Evolutionary conservation across 1,140 invertebrate species (phyloP).

Genomic region (Lithobius niger): DNA sequence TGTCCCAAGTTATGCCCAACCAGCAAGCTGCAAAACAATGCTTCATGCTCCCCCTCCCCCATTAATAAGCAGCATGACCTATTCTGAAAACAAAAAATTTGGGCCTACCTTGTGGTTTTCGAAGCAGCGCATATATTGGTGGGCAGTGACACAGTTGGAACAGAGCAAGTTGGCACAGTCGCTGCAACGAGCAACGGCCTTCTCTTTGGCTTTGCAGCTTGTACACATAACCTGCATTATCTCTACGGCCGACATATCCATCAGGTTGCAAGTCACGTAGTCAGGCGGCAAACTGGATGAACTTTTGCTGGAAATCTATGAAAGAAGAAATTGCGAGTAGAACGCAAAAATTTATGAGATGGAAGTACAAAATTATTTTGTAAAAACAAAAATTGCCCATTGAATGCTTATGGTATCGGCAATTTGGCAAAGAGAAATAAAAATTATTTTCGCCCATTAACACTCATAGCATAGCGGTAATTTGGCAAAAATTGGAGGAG

Average conservation of each 20-base stretch:
- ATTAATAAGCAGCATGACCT: too few relatives aligned
- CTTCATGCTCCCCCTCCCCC: too few relatives aligned
- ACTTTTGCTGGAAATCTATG: slow-evolving; percentile 35
- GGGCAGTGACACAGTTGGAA: slow-evolving; percentile 81
- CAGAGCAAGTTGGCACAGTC: slow-evolving; percentile 89
- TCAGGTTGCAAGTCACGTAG: slow-evolving; percentile 66
- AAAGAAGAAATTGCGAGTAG: slow-evolving; percentile 5
- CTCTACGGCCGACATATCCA: slow-evolving; percentile 68
- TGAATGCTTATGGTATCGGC: too few relatives aligned
- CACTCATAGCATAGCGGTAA: too few relatives aligned
- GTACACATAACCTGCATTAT: slow-evolving; percentile 62
- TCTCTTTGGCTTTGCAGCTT: slow-evolving; percentile 75
- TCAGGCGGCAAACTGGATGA: slow-evolving; percentile 59
- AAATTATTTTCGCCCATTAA: too few relatives aligned
- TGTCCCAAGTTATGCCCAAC: too few relatives aligned
- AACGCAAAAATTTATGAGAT: neutral
- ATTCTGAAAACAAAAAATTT: too few relatives aligned
- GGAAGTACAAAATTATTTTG: neutral
- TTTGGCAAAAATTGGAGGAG: too few relatives aligned
- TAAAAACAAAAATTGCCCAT: too few relatives aligned
- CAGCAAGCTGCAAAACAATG: too few relatives aligned
- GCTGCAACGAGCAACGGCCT: slow-evolving; percentile 77
- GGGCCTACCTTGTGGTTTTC: slow-evolving; percentile 60
- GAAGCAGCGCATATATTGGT: slow-evolving; percentile 79
- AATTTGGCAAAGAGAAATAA: too few relatives aligned